These are phyloP conservation scores for Apostichopus californicus DNA, from an alignment of 35 echinoderm and acorn worm species.

Conservation along the genomic window DNA sequence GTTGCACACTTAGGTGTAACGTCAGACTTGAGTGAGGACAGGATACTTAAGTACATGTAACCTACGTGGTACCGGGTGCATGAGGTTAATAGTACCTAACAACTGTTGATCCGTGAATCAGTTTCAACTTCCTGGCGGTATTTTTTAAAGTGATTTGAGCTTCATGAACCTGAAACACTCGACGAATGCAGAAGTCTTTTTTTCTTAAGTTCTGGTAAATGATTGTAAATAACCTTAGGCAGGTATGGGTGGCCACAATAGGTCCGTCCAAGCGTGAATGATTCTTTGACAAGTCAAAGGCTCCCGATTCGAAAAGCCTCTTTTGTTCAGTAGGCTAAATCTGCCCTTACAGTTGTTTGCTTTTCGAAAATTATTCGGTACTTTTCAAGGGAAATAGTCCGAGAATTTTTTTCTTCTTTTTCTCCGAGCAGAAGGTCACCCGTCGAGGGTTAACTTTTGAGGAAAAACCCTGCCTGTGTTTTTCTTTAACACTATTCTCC, in stretches of 20 bases:
- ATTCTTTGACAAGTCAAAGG: constrained; percentile 47
- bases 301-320: constrained; percentile 19
- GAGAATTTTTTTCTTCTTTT: too few species aligned
- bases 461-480: background rate
- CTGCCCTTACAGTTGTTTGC: constrained; percentile 43
- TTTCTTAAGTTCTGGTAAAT: constrained; percentile 14
- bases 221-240: constrained; percentile 47
- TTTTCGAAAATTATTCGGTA: constrained; percentile 41
- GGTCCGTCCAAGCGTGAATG: constrained; percentile 20
- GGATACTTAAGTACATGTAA: too few species aligned
- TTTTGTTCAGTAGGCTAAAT: constrained; percentile 29
- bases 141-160: background rate
- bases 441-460: background rate
- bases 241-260: constrained; percentile 20
- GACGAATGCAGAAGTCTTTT: background rate
- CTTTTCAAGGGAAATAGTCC: constrained; percentile 25
- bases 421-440: constrained; percentile 21
- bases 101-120: background rate
- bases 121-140: background rate
- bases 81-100: too few species aligned
- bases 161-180: constrained; percentile 27
- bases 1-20: too few species aligned
- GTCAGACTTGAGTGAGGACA: too few species aligned
- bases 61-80: too few species aligned
- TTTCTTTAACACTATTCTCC: background rate